Evolutionary conservation across 2,888 invertebrate species (phyloP), one percentile per base, ranked within the genome.

Genomic region (Orgyia antiqua): DNA sequence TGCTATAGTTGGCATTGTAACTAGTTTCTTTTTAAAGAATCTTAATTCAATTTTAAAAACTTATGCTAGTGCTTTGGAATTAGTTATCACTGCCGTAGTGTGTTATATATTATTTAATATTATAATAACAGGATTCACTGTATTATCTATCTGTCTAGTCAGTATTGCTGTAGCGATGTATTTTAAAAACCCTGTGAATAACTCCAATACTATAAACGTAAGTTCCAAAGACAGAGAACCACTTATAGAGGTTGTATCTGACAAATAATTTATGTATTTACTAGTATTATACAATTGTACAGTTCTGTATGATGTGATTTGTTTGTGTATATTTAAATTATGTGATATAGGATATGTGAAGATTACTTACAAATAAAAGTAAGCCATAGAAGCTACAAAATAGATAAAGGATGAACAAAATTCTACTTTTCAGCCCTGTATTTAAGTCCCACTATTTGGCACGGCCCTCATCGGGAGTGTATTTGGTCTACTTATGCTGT

Each of bases 31-130:
- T 67, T 83, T 98, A 12, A 94, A 95, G 70, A 94, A 93, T 55
- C 88, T 98, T 56, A 98, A 98, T 73, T 97, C 97, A 0, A 97
- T 98, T 60, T 83, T 98, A 31, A 98, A 98, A 84, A 97, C 96
- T 0, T 98, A 97, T 76, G 98, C 98, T 1, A 95, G 96, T 78
- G 97, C 97, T 8, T 82, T 98, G 52, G 98, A 98, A 67, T 77
- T 98, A 17, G 87, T 97, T 31, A 93, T 98, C 58, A 97, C 97
- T 0, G 97, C 97, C 0, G 83, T 97, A 8, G 87, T 97, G 0
- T 95, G 96, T 56, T 95, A 94, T 87, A 66, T 95, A 27, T 75
- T 97, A 27, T 97, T 98, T 69, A 89, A 90, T 46, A 96, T 97
- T 71, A 89, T 94, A 2, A 93, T 98, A 48, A 92, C 94, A 63